phyloP scores from a whole-genome alignment of 2,888 invertebrate species.

The Dromius quadrimaculatus region DNA sequence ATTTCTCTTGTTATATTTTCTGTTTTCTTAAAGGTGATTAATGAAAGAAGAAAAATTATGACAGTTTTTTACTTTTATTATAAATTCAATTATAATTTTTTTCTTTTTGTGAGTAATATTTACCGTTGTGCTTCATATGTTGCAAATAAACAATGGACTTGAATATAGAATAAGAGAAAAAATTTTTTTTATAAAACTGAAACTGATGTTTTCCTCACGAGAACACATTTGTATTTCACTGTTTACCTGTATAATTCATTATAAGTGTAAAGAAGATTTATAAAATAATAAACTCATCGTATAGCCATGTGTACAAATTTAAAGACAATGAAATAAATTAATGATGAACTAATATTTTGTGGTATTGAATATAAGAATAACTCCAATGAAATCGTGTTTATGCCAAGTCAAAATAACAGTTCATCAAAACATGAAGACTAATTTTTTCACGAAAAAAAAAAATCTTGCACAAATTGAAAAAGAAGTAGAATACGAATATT shows the following conservation, averaged over 20 bases:
- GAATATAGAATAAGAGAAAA: conserved; percentile 28
- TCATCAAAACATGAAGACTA: conserved; percentile 20
- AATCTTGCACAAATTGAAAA: conserved; percentile 19
- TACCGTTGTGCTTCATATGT: conserved; percentile 22
- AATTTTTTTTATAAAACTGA: conserved; percentile 27
- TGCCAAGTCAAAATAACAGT: conserved; percentile 31
- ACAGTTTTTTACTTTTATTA: no score
- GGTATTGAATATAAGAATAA: conserved; percentile 10
- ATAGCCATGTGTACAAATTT: conserved; percentile 40
- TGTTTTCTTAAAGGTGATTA: no score
- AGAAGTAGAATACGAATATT: conserved; percentile 30
- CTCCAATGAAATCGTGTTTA: conserved; percentile 15
- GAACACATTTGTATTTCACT: conserved; percentile 36
- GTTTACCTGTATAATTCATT: conserved; percentile 46
- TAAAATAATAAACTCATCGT: conserved; percentile 25
- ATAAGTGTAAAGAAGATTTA: conserved; percentile 39
- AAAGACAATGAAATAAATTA: conserved; percentile 32
- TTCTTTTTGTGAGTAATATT: conserved; percentile 30
- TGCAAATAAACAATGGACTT: conserved; percentile 37
- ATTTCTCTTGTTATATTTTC: conserved; percentile 36
- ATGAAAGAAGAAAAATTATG: no score
- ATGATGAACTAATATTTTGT: conserved; percentile 20
- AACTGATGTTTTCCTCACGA: conserved; percentile 36
- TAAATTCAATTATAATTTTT: conserved; percentile 20
- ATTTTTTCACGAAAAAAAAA: conserved; percentile 4